Conservation (phyloP, 2,888 invertebrate genomes). For the Cataglyphis cursor region DNA sequence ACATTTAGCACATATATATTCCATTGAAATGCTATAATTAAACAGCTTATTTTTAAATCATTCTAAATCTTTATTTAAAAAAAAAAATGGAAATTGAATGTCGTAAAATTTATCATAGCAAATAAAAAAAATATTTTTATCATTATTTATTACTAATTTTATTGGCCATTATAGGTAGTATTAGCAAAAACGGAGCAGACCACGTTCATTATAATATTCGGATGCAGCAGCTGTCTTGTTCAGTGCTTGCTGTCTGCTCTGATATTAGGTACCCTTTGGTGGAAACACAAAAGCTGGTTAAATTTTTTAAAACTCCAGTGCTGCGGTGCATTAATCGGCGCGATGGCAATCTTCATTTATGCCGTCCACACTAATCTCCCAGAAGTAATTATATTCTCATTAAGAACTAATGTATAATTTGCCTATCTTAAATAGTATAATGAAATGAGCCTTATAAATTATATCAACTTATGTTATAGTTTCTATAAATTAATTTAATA, state of each 20-base stretch:
- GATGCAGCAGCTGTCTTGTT: conserved; percentile 88
- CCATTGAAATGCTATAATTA: not conserved
- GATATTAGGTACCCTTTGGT: conserved; percentile 87
- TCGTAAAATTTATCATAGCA: not conserved
- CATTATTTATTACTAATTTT: not conserved
- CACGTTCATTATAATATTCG: conserved; percentile 87
- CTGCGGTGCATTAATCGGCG: conserved; percentile 90
- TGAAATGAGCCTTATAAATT: not conserved
- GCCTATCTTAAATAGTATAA: not conserved
- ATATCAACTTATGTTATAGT: not conserved
- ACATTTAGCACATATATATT: not conserved
- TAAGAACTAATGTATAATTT: conserved; percentile 3
- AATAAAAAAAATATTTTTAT: not conserved
- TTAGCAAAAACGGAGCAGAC: conserved; percentile 81
- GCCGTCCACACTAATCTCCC: conserved; percentile 84
- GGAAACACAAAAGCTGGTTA: conserved; percentile 88
- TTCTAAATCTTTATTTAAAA: not conserved
- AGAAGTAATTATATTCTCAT: conserved; percentile 79
- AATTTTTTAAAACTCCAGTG: conserved; percentile 91
- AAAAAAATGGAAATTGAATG: not conserved
- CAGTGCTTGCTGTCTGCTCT: conserved; percentile 87
- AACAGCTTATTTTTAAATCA: not conserved
- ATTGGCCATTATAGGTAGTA: conserved; percentile 74
- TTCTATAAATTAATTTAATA: not conserved
- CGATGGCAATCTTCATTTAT: conserved; percentile 89